Evolutionary conservation across 2,888 invertebrate genomes (phyloP).

Genomic region (Drosophila conformis): DNA sequence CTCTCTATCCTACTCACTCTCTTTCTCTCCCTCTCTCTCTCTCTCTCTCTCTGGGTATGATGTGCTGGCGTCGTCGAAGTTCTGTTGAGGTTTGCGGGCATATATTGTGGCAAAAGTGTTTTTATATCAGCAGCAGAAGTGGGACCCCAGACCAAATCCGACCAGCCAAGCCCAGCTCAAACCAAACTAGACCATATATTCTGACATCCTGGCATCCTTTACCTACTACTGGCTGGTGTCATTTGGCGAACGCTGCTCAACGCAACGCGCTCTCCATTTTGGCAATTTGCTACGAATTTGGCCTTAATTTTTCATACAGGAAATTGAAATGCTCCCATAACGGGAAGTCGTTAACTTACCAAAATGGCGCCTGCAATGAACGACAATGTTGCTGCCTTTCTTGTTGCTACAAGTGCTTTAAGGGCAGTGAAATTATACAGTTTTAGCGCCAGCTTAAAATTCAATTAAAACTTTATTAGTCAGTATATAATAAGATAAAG

Average conservation of each 20-base stretch:
- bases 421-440: constrained; percentile 31
- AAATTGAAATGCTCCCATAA: constrained; percentile 80
- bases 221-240: constrained; percentile 59
- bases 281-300: constrained; percentile 75
- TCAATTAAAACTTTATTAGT: constrained; percentile 73
- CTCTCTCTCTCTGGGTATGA: not conserved
- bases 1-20: not conserved
- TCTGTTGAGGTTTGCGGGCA: constrained; percentile 79
- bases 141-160: constrained; percentile 1
- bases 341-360: constrained; percentile 71
- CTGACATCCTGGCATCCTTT: constrained; percentile 60
- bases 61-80: constrained; percentile 57
- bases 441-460: constrained; percentile 52
- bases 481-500: constrained; percentile 37
- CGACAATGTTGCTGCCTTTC: constrained; percentile 18
- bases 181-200: constrained; percentile 21
- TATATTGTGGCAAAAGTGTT: constrained; percentile 70
- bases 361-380: constrained; percentile 23
- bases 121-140: constrained; percentile 38
- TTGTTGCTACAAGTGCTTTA: not conserved
- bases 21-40: not conserved
- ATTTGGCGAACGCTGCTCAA: constrained; percentile 25
- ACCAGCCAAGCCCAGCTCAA: not conserved
- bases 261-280: constrained; percentile 31
- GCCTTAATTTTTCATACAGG: constrained; percentile 78